phyloP scores from a whole-genome alignment of 1,140 invertebrate species.

The Anadara kagoshimensis region DNA sequence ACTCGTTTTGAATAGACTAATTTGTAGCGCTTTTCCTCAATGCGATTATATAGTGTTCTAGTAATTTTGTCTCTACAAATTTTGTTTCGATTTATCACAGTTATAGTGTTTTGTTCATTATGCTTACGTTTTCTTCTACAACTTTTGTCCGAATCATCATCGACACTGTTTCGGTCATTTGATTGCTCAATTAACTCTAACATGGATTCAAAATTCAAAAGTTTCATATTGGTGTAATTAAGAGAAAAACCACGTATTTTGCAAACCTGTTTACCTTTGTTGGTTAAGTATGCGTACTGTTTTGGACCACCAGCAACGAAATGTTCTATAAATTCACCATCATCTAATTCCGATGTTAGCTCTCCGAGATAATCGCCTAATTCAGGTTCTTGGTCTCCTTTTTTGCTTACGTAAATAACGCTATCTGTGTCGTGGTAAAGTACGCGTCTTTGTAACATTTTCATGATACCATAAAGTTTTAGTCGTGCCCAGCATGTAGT shows the following conservation, averaged over 20 bases:
- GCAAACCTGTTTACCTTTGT: constrained; percentile 23
- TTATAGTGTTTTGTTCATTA: too few relatives aligned
- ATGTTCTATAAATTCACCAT: constrained; percentile 23
- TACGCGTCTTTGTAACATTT: constrained; percentile 50
- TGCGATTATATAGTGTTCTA: constrained; percentile 29
- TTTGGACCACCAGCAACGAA: constrained; percentile 35
- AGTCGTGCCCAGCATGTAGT: constrained; percentile 71
- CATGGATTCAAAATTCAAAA: constrained; percentile 31
- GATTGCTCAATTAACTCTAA: not conserved
- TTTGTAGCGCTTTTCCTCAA: constrained; percentile 29
- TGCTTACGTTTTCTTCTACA: too few relatives aligned
- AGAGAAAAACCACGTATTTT: constrained; percentile 32
- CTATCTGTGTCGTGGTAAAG: constrained; percentile 74
- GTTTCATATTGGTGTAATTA: constrained; percentile 19
- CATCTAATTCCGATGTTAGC: constrained; percentile 38
- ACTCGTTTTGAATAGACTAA: constrained; percentile 29
- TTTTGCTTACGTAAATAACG: constrained; percentile 27
- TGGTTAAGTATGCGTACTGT: constrained; percentile 30
- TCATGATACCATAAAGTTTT: constrained; percentile 68
- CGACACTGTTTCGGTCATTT: too few relatives aligned
- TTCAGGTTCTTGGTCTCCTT: constrained; percentile 1
- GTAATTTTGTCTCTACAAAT: constrained; percentile 17
- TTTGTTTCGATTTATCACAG: constrained; percentile 17
- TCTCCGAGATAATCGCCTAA: constrained; percentile 43
- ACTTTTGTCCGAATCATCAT: too few relatives aligned